Conservation (phyloP, 2,113 vertebrate genomes). For the Excalfactoria chinensis region DNA sequence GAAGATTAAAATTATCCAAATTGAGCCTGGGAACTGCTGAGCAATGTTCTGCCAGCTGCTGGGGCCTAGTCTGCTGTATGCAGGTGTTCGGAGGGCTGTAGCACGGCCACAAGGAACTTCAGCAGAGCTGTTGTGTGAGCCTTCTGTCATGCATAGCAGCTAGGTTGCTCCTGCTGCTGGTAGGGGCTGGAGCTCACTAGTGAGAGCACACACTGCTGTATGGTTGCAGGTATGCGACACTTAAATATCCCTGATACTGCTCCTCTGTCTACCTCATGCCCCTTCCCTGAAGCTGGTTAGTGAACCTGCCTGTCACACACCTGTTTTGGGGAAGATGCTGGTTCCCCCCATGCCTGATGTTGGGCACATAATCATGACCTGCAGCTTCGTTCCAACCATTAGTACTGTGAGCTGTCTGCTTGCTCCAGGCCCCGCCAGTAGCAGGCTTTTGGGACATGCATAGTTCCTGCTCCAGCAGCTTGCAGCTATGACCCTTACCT, state of each 20-base stretch:
- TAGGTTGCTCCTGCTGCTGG: background rate
- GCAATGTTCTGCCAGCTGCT: background rate
- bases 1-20: background rate
- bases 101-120: too few species aligned
- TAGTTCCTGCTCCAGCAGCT: background rate
- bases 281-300: background rate
- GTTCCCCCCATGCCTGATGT: background rate
- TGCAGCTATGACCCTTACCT: background rate
- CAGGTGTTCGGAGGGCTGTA: too few species aligned
- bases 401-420: background rate
- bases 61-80: too few species aligned
- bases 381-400: background rate
- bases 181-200: background rate
- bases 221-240: too few species aligned
- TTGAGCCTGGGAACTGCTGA: background rate
- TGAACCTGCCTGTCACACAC: background rate
- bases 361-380: background rate
- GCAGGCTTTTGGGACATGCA: background rate
- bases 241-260: background rate
- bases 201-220: accelerated
- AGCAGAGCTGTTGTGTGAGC: too few species aligned
- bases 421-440: background rate
- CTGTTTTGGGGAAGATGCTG: background rate
- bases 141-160: too few species aligned
- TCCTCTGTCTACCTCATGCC: background rate